Base-by-base conservation (phyloP, 2,888 invertebrate species). In the Sesamia inferens region DNA sequence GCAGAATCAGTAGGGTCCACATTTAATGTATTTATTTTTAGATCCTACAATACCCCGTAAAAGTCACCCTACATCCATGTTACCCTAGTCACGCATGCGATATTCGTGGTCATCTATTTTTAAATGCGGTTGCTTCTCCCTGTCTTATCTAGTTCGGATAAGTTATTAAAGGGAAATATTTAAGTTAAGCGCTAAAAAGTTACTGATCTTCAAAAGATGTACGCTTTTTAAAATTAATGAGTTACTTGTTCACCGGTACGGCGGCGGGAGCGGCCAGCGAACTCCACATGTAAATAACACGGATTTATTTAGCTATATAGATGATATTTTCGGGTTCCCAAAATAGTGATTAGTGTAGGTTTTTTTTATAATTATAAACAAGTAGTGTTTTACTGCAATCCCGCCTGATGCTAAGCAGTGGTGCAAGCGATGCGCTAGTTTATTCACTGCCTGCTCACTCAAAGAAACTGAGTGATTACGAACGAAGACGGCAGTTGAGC, bases 11-110 rank as follows among this genome's bases (percentile, higher is more conserved):
- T 62, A 65, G 79, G 76, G 71, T 59, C 51, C 19, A 24, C 54
- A 55, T 71, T 71, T 76, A 79, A 68, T 72, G 71, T 71, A 61
- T 70, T 81, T 81, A 81, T 81, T 81, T 82, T 76, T 58, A 69
- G 79, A 62, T 48, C 11, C 68, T 62, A 70, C 58, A 62, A 59
- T 55, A 82, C 58, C 75, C 51, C 24, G 61, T 82, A 65, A 79
- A 76, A 48, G 71, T 82, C 67, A 64, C 79, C 83, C 79, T 48
- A 72, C 16, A 44, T 68, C 70, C 78, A 68, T 63, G 51, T 19
- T 11, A 55, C 74, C 66, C 68, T 58, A 82, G 76, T 62, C 67
- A 68, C 57, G 61, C 47, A 62, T 58, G 63, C 71, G 82, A 81
- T 81, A 68, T 62, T 16, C 16, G 68, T 64, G 24, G 1, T 0